Base-by-base conservation (phyloP, 30 jellyfish, hydroid and myxozoan species). In the Catostylus mosaicus region DNA sequence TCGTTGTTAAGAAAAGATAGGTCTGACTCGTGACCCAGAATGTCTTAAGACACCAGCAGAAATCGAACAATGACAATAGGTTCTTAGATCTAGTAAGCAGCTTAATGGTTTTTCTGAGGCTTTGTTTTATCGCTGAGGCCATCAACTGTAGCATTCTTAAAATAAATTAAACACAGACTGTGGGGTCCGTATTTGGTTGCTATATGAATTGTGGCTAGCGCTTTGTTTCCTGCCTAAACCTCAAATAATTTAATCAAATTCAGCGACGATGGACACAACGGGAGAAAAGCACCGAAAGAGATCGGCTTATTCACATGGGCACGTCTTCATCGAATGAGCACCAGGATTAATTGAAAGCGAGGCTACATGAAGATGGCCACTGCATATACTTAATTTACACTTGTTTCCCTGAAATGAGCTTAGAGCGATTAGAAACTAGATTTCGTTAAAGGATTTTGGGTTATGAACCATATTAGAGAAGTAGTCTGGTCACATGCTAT, bases 181-280 rank as follows among this genome's bases (percentile, higher is more conserved):
- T 79, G 89, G 59, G 89, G 89, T 79, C 89, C 62, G 63, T 79
- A 45, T 48, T 79, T 62, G 81, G 82, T 38, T 66, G 71, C 48
- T 63, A 31, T 43, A 79, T 63, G 73, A 61, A 79, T 77, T 79
- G 82, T 67, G 89, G 89, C 82, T 48, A 23, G 10, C 20, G 26
- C 89, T 79, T 79, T 79, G 89, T 79, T 47, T 20, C 67, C 75
- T 47, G 66, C 32, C 73, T 34, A 30, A 79, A 79, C 89, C 89
- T 79, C 89, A 79, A 79, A 79, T 63, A 63, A 79, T 64, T 33
- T 79, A 66, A 79, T 51, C 89, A 77, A 77, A 57, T 77, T 77
- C 54, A 54, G 69, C 65, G 64, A 77, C 76, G 30, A 22, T 40
- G 78, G 32, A 62, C 88, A 77, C 88, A 77, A 77, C 88, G 76